phyloP scores from a whole-genome alignment of 1,140 invertebrate genomes.

The Leptonema lineaticorne region DNA sequence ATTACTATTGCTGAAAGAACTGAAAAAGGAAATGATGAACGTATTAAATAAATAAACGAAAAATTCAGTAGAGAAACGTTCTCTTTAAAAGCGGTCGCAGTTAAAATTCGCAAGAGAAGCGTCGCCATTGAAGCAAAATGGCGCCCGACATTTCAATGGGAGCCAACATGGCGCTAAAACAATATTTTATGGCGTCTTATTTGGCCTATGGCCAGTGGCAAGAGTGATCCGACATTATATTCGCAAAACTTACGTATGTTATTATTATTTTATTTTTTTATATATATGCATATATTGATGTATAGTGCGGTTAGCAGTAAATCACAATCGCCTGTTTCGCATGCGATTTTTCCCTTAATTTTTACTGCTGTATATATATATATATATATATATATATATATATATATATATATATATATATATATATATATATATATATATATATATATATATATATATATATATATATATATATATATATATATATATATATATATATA shows the following conservation, averaged over 20 bases:
- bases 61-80: not conserved
- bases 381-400: not conserved
- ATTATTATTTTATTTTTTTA: too few species aligned
- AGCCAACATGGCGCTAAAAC: constrained; percentile 32
- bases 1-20: too few species aligned
- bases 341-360: not conserved
- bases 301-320: not conserved
- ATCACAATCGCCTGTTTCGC: not conserved
- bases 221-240: constrained; percentile 21
- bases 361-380: not conserved
- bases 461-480: too few species aligned
- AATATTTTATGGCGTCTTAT: constrained; percentile 23
- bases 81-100: not conserved
- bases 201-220: constrained; percentile 14
- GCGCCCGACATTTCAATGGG: constrained; percentile 15
- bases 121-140: constrained; percentile 13
- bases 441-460: too few species aligned
- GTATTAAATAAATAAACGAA: not conserved
- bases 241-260: not conserved
- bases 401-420: too few species aligned
- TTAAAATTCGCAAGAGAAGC: not conserved
- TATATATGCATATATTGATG: too few species aligned
- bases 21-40: too few species aligned
- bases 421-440: too few species aligned
- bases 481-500: too few species aligned